These are phyloP conservation scores for Anniella stebbinsi DNA, from an alignment of 2,797 vertebrate genomes.

Conservation along the genomic window DNA sequence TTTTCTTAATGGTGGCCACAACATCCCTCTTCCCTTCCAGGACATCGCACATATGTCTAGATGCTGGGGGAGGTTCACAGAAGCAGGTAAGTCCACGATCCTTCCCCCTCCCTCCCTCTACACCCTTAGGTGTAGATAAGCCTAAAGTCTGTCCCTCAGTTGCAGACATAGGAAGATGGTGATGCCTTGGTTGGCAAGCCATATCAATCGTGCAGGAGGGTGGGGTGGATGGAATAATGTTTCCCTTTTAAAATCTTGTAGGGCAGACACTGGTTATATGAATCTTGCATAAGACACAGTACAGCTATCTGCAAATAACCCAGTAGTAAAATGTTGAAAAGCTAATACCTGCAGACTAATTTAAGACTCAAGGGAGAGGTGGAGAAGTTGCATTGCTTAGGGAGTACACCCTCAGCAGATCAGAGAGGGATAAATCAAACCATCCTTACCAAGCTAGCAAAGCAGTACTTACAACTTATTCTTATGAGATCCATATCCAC, in stretches of 20 bases:
- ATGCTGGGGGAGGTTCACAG: too few relatives aligned
- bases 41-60: too few relatives aligned
- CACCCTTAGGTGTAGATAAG: too few relatives aligned
- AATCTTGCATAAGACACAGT: background rate
- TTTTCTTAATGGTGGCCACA: too few relatives aligned
- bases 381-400: background rate
- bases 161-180: background rate
- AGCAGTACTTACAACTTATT: slow-evolving; percentile 7
- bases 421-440: slow-evolving; percentile 2
- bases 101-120: too few relatives aligned
- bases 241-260: background rate
- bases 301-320: background rate
- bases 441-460: background rate
- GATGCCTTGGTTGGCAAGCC: background rate
- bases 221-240: too few relatives aligned
- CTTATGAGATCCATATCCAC: background rate
- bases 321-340: background rate
- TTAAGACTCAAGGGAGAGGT: background rate
- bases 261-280: background rate
- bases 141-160: background rate
- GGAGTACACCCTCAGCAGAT: background rate
- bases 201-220: background rate
- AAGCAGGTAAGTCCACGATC: too few relatives aligned
- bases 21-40: too few relatives aligned
- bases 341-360: background rate